These are phyloP conservation scores for Anguilla japonica DNA, from an alignment of 2,113 vertebrate species.

Conservation along the genomic window DNA sequence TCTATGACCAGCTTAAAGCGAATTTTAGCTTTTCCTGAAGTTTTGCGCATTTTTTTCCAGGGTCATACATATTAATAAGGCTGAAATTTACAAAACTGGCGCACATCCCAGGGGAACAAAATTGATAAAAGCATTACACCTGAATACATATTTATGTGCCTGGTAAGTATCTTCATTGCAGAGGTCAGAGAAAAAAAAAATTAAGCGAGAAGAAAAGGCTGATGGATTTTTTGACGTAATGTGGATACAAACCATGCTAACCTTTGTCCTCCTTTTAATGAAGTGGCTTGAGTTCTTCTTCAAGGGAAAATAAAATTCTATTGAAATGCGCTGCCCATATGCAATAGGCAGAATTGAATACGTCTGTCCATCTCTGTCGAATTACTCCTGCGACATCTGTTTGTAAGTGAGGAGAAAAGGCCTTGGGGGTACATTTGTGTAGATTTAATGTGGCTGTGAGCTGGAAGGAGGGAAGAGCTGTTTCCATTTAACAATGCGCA, in stretches of 20 bases:
- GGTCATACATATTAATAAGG: background rate
- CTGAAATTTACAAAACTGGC: background rate
- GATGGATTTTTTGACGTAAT: background rate
- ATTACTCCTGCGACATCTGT: background rate
- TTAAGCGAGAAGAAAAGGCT: background rate
- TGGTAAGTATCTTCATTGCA: background rate
- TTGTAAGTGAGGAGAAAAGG: background rate
- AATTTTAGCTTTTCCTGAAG: background rate
- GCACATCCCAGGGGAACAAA: conserved; percentile 4
- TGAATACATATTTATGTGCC: background rate
- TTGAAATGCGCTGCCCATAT: background rate
- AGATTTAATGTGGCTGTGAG: background rate
- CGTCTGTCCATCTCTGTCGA: background rate
- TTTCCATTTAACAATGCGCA: background rate
- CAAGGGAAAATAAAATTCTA: background rate
- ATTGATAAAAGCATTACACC: conserved; percentile 6
- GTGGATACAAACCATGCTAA: background rate
- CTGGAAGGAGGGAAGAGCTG: no score
- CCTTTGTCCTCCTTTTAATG: background rate
- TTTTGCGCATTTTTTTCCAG: background rate
- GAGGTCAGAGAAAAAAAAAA: background rate
- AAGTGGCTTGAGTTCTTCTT: background rate
- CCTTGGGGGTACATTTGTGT: background rate
- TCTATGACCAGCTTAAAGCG: background rate
- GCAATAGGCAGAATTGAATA: background rate